phyloP scores from a whole-genome alignment of 92 coral and sea anemone species.

The Blastomussa wellsi region DNA sequence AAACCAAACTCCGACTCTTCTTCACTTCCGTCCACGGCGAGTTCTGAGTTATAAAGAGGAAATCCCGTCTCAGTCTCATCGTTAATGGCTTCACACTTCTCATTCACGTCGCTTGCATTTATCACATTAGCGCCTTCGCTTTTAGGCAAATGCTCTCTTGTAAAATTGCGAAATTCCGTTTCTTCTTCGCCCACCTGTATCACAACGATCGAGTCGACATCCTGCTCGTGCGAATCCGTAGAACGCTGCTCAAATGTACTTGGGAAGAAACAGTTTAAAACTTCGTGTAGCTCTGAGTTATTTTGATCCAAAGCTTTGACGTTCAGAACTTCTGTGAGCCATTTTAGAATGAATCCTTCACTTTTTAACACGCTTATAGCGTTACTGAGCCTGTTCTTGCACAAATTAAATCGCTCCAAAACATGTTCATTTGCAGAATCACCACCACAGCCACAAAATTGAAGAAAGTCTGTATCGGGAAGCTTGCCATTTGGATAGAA shows the following conservation, averaged over 20 bases:
- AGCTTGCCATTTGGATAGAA: constrained; percentile 58
- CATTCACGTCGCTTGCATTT: constrained; percentile 6
- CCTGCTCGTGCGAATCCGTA: not conserved
- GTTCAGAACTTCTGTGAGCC: constrained; percentile 63
- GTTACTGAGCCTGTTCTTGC: constrained; percentile 59
- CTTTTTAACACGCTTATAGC: constrained; percentile 61
- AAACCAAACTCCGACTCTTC: constrained; percentile 2
- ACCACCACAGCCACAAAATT: constrained; percentile 38
- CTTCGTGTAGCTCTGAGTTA: constrained; percentile 50
- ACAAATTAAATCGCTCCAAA: constrained; percentile 53
- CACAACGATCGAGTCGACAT: constrained; percentile 8
- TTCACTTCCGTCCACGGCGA: constrained; percentile 67
- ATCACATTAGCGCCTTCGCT: not conserved
- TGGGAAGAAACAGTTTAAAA: constrained; percentile 61
- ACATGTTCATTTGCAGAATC: constrained; percentile 43
- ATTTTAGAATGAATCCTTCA: constrained; percentile 80
- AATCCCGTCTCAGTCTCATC: constrained; percentile 11
- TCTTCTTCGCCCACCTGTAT: not conserved
- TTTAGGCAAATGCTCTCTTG: not conserved
- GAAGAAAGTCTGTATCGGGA: constrained; percentile 64
- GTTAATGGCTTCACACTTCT: constrained; percentile 13
- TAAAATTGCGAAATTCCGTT: not conserved
- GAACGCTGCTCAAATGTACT: constrained; percentile 17
- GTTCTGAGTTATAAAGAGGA: constrained; percentile 36
- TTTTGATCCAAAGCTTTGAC: constrained; percentile 45